Evolutionary conservation across 2,113 vertebrate species (phyloP).

Genomic region (Epinephelus moara): DNA sequence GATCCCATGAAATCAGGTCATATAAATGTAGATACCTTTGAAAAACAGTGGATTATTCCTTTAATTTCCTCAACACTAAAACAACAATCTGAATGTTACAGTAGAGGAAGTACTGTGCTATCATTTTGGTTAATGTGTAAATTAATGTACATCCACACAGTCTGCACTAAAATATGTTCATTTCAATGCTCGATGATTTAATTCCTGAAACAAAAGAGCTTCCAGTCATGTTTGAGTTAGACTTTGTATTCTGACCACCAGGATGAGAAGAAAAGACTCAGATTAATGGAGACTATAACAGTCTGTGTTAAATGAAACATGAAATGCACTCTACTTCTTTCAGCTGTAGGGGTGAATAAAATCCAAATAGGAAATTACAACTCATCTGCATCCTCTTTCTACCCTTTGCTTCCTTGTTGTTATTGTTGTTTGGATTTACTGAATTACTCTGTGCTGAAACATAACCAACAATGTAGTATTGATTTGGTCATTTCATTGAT

Average conservation of each 20-base stretch:
- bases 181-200: conserved; percentile 41
- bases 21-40: background rate
- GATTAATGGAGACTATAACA: conserved; percentile 41
- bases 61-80: background rate
- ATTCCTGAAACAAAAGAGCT: conserved; percentile 14
- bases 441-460: conserved; percentile 6
- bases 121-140: conserved; percentile 17
- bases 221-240: background rate
- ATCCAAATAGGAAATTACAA: conserved; percentile 40
- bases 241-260: conserved; percentile 29
- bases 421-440: background rate
- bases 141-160: conserved; percentile 14
- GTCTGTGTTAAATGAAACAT: conserved; percentile 61
- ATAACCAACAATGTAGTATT: background rate
- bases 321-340: conserved; percentile 42
- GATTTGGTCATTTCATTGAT: background rate
- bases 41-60: background rate
- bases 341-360: conserved; percentile 42
- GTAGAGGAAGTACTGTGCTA: conserved; percentile 10
- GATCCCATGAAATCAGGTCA: background rate
- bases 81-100: conserved; percentile 14
- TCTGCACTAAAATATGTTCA: conserved; percentile 9
- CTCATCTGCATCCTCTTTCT: conserved; percentile 28
- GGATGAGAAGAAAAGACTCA: conserved; percentile 25
- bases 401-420: background rate